Percentiles rank a stretch among this genome's conserved stretches.
These are phyloP conservation scores for Zoanthus gigantus DNA, from an alignment of 92 coral and sea anemone species.

Conservation along the genomic window DNA sequence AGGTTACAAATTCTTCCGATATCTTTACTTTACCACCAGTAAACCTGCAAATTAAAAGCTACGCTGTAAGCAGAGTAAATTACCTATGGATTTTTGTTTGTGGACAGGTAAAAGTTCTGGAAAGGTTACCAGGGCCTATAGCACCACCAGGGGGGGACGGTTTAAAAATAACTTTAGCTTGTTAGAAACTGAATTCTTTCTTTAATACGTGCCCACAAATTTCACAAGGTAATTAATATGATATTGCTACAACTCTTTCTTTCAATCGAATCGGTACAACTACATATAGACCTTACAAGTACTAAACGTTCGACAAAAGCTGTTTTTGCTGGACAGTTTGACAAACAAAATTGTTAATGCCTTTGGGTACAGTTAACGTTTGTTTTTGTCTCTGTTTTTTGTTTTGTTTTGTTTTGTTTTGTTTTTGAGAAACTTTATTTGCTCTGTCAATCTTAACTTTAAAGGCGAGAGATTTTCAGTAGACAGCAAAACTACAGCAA, in stretches of 20 bases:
- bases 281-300: neutral
- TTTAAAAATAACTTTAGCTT: neutral
- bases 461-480: neutral
- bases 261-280: neutral
- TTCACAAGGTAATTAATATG: neutral
- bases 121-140: neutral
- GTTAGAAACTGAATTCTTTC: neutral
- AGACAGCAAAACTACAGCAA: neutral
- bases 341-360: neutral
- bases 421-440: neutral
- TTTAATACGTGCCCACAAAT: neutral
- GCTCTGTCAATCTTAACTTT: neutral
- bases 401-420: no score
- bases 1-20: neutral
- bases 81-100: constrained; percentile 21
- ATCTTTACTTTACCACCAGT: constrained; percentile 4
- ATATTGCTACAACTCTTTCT: neutral
- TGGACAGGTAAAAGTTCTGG: neutral
- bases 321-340: neutral
- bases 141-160: neutral
- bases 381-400: no score
- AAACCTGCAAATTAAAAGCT: neutral
- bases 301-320: neutral
- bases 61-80: constrained; percentile 15
- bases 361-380: neutral